Evolutionary conservation across 2,797 vertebrate genomes (phyloP), one percentile per base, ranked within the genome.

Genomic region (Chrysolophus pictus): DNA sequence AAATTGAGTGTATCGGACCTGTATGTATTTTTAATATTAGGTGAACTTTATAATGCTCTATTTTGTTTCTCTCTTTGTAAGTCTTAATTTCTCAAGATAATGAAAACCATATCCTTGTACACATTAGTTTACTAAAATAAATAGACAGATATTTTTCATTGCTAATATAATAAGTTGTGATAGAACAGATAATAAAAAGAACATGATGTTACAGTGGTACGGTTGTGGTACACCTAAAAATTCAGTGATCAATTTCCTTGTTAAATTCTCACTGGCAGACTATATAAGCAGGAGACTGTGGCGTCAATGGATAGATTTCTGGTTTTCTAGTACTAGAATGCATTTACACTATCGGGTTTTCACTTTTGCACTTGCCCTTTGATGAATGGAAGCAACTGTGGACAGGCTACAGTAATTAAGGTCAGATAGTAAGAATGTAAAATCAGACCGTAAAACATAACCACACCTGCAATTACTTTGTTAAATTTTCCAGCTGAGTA

Each of bases 401-500:
- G 70, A 68, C 91, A 79, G 60, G 10, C 77, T 58, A 10, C 62
- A 92, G 55, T 94, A 93, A 88, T 94, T 95, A 82, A 83, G 75
- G 79, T 78, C 88, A 74, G 63, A 87, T n/a, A 76, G 80, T 28
- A 33, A 79, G 72, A 71, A 72, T 65, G 37, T 73, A 56, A 94
- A 81, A 93, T 81, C 77, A 79, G 44, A 59, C 78, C 77, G 51
- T 2, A n/a, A 64, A 68, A 59, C 73, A 46, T 77, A 87, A 77
- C 87, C 72, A 86, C 87, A 90, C 78, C 87, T 90, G 68, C 65
- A 95, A 95, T 91, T 76, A 75, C 89, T 85, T 55, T 84, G 92
- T 77, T 91, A 85, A 81, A 90, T 94, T 90, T 94, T 94, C 84
- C 92, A 84, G 75, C 87, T 91, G 80, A 86, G 88, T 90, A 83